These are phyloP conservation scores for Origma solitaria DNA, from an alignment of 2,113 vertebrate genomes.

Conservation along the genomic window DNA sequence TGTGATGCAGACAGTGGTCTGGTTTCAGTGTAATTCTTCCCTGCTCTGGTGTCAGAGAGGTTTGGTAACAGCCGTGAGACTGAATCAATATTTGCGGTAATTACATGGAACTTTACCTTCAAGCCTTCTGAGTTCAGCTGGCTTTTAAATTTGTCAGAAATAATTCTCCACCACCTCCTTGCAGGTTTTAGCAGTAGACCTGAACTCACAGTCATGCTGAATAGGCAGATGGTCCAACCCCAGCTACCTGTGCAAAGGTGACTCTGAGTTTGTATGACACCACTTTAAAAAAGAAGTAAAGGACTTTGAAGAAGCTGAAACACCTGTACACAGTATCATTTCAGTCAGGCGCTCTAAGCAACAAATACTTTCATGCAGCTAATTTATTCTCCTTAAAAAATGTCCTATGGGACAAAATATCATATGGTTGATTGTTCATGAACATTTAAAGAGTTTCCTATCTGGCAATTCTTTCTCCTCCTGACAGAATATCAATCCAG, in stretches of 20 bases:
- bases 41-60: neutral
- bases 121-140: neutral
- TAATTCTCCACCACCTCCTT: neutral
- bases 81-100: constrained; percentile 35
- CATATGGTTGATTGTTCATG: neutral
- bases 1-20: neutral
- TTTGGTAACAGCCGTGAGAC: neutral
- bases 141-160: neutral
- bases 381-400: neutral
- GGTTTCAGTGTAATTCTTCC: neutral
- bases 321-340: neutral
- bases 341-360: neutral
- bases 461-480: neutral
- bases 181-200: neutral
- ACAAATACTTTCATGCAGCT: neutral
- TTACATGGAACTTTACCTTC: neutral
- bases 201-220: neutral
- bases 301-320: neutral
- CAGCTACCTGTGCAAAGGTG: neutral
- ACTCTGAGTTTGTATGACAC: neutral
- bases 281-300: neutral
- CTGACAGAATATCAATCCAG: neutral
- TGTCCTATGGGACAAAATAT: neutral
- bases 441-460: neutral
- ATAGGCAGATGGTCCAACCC: neutral